A percentile compares a stretch with the other conserved stretches of the same genome.
These are phyloP conservation scores for Parazoanthus swiftii DNA, from an alignment of 92 coral and sea anemone species.

Conservation along the genomic window DNA sequence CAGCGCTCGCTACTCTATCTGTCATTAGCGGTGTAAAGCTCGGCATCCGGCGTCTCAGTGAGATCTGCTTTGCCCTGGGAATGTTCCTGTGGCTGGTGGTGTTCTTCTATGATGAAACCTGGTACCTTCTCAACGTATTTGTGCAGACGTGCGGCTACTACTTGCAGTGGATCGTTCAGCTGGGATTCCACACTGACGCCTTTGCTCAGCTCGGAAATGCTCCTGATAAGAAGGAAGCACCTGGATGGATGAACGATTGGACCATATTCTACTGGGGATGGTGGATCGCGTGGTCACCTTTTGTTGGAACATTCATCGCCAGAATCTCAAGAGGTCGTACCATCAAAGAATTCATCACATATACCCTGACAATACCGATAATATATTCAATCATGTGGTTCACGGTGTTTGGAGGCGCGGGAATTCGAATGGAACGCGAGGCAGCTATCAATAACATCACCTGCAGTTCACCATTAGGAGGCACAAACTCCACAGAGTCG, in stretches of 20 bases:
- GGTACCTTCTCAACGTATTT: constrained; percentile 49
- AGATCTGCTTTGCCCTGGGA: constrained; percentile 47
- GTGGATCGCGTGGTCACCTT: too few relatives aligned
- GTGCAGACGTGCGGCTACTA: constrained; percentile 51
- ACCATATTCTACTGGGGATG: constrained; percentile 44
- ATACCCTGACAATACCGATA: constrained; percentile 47
- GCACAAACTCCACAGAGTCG: background rate
- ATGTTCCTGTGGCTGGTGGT: constrained; percentile 45
- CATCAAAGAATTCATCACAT: constrained; percentile 37
- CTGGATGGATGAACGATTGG: constrained; percentile 47
- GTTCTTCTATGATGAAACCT: constrained; percentile 46
- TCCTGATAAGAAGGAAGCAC: constrained; percentile 42
- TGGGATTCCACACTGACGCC: constrained; percentile 57
- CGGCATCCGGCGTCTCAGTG: constrained; percentile 55
- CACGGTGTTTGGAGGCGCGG: constrained; percentile 53
- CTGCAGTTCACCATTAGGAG: constrained; percentile 27
- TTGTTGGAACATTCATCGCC: too few relatives aligned
- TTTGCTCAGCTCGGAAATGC: constrained; percentile 57
- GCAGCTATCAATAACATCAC: constrained; percentile 31
- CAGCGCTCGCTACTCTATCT: constrained; percentile 45
- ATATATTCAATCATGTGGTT: constrained; percentile 52
- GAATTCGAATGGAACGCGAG: constrained; percentile 54
- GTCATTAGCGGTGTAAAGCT: constrained; percentile 47
- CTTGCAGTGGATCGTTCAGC: constrained; percentile 45
- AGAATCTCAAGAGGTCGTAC: too few relatives aligned